These are phyloP conservation scores for Tiaroga cobitis DNA, from an alignment of 2,797 vertebrate genomes.

Conservation along the genomic window DNA sequence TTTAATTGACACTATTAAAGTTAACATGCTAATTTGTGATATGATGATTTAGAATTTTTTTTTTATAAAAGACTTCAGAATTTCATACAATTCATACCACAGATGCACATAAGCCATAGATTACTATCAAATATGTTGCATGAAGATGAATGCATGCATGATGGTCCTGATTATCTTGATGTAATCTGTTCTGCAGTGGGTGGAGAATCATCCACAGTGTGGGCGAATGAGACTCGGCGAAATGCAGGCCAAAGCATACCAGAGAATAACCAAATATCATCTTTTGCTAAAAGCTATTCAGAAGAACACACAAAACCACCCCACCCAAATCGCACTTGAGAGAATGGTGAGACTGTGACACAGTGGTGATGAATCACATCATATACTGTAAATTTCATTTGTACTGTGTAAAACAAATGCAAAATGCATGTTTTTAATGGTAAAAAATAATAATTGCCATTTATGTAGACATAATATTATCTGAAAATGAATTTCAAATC, in stretches of 20 bases:
- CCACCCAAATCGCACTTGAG: conserved; percentile 66
- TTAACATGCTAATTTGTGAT: neutral
- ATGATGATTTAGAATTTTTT: neutral
- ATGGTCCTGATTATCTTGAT: neutral
- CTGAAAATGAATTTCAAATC: neutral
- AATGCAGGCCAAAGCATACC: conserved; percentile 87
- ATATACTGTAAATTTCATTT: neutral
- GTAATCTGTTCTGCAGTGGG: conserved; percentile 77
- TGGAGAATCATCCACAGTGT: conserved; percentile 82
- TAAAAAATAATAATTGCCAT: too few relatives aligned
- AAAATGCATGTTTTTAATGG: neutral
- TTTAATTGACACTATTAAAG: neutral
- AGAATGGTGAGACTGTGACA: conserved; percentile 74
- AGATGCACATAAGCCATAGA: neutral
- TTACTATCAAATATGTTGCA: neutral
- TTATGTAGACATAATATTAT: neutral
- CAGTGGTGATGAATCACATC: neutral
- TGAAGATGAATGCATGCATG: neutral
- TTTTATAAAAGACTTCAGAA: too few relatives aligned
- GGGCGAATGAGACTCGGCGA: conserved; percentile 82
- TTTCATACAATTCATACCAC: too few relatives aligned
- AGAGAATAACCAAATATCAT: conserved; percentile 88
- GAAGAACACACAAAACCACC: conserved; percentile 73
- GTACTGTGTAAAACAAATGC: neutral
- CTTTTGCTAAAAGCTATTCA: conserved; percentile 84